phyloP scores from a whole-genome alignment of 2,797 vertebrate species.

The Tamandua tetradactyla region DNA sequence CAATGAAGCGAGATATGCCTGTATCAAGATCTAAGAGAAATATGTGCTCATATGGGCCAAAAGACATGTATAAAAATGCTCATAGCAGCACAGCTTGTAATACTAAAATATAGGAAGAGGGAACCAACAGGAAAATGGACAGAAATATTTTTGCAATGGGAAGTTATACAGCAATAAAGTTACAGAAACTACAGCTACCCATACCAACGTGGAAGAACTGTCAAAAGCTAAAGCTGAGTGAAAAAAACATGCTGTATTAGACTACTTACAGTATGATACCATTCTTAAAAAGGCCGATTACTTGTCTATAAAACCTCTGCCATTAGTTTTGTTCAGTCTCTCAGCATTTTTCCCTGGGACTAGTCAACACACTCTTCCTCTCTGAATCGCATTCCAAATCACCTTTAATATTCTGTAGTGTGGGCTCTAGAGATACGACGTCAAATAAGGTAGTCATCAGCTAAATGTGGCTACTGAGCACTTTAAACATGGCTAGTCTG shows the following conservation, averaged over 20 bases:
- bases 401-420: not conserved
- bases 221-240: not conserved
- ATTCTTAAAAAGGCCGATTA: slow-evolving; percentile 13
- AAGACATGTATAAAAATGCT: not conserved
- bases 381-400: slow-evolving; percentile 14
- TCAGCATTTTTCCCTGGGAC: not conserved
- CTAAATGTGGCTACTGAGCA: not conserved
- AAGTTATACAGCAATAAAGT: not conserved
- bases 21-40: not conserved
- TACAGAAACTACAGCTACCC: not conserved
- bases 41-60: not conserved
- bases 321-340: not conserved
- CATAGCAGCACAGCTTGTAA: not conserved
- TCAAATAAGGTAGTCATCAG: not conserved
- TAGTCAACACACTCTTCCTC: not conserved
- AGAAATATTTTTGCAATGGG: not conserved
- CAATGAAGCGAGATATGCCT: too few species aligned
- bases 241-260: not conserved
- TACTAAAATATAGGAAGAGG: not conserved
- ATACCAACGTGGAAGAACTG: not conserved
- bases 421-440: not conserved
- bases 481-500: not conserved
- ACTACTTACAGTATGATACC: not conserved
- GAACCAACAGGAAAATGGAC: slow-evolving; percentile 5
- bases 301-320: not conserved